Evolutionary conservation across 2,113 vertebrate genomes (phyloP), one percentile per base, ranked within the genome.

Genomic region (Meriones unguiculatus): DNA sequence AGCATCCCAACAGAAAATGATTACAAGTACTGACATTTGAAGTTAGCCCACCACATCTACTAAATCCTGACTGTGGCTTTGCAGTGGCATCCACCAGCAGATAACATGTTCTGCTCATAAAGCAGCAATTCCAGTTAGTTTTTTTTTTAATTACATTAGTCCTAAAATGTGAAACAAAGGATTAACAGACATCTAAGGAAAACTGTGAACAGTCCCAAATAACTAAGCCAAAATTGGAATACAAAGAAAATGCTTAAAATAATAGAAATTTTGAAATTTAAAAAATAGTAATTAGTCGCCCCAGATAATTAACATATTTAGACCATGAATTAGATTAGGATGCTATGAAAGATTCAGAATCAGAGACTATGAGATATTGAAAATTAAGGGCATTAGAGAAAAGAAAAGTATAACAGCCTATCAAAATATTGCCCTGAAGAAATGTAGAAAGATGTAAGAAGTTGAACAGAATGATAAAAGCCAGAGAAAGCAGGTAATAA

Each of bases 301-400:
- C 84, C 38, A 85, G 18, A 62, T 52, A 59, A 35, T 84, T 89
- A 95, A 41, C 35, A n/a, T n/a, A 73, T 81, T 93, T 80, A 72
- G 72, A n/a, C 20, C 35, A 86, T 46, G 25, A n/a, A 24, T 93
- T 38, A 65, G 5, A 50, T 65, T 80, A 90, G 41, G 59, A 46
- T 70, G 4, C 22, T 38, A 67, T 77, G 30, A 78, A 93, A 85
- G 30, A 67, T 8, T 25, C 38, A 35, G 24, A 95, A 76, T 72
- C 54, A 87, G 22, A 89, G 10, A 59, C 2, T 38, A 52, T 77
- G 13, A 77, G 50, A 69, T n/a, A 28, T 20, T 84, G 18, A 35
- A 93, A 85, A 50, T 85, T 89, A 30, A 84, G 57, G 87, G 15
- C 50, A 35, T 22, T 1, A 69, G 25, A 92, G 35, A 67, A 70